These are phyloP conservation scores for Bradysia coprophila DNA, from an alignment of 1,140 invertebrate genomes.

Conservation along the genomic window DNA sequence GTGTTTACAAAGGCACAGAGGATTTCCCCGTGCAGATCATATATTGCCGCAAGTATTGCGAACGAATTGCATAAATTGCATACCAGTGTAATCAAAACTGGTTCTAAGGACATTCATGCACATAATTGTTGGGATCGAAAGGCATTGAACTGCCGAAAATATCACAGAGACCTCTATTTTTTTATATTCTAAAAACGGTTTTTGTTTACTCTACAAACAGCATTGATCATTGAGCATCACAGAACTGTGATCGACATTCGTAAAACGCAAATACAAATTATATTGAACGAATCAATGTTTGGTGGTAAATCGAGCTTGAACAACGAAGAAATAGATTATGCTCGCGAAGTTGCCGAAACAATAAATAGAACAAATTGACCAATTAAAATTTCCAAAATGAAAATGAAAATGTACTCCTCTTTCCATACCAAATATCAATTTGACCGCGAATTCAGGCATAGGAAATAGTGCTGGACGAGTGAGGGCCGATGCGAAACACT, in stretches of 20 bases:
- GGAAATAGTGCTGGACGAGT: slow-evolving; percentile 59
- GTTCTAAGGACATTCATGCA: slow-evolving; percentile 82
- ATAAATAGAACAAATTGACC: too few relatives aligned
- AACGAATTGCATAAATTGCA: slow-evolving; percentile 79
- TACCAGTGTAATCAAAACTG: slow-evolving; percentile 62
- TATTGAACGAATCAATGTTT: slow-evolving; percentile 29
- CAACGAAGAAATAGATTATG: slow-evolving; percentile 59
- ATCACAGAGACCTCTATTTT: slow-evolving; percentile 73
- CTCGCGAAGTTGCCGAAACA: slow-evolving; percentile 57
- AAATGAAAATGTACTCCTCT: slow-evolving; percentile 67
- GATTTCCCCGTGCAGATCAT: slow-evolving; percentile 70
- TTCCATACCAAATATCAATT: slow-evolving; percentile 55
- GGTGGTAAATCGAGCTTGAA: slow-evolving; percentile 21
- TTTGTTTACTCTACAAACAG: too few relatives aligned
- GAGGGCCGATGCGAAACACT: slow-evolving; percentile 60
- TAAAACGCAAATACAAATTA: slow-evolving; percentile 40
- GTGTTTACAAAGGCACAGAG: slow-evolving; percentile 57
- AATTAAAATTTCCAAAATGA: too few relatives aligned
- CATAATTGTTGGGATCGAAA: slow-evolving; percentile 76
- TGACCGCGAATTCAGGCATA: slow-evolving; percentile 52
- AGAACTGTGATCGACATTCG: slow-evolving; percentile 62
- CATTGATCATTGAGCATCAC: slow-evolving; percentile 66
- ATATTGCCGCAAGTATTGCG: slow-evolving; percentile 81
- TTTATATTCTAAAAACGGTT: too few relatives aligned
- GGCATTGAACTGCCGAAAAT: slow-evolving; percentile 87